phyloP scores from a whole-genome alignment of 2,113 vertebrate species.

The Nothocercus nigrocapillus region DNA sequence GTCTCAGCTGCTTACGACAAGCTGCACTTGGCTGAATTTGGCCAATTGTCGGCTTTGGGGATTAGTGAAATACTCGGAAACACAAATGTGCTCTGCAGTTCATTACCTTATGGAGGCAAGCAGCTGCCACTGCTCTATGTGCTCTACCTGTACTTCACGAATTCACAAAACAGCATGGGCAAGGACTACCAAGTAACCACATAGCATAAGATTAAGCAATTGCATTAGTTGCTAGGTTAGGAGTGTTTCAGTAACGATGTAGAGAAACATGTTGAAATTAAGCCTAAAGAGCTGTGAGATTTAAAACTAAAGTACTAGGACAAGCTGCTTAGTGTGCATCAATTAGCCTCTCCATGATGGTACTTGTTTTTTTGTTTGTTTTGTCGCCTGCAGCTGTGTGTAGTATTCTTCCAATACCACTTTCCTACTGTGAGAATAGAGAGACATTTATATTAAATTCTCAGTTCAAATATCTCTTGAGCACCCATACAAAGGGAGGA shows the following conservation, averaged over 20 bases:
- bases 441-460: neutral
- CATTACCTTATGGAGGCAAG: neutral
- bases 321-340: neutral
- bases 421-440: neutral
- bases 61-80: neutral
- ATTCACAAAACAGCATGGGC: fast-evolving
- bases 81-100: neutral
- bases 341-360: neutral
- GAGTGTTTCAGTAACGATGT: neutral
- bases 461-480: neutral
- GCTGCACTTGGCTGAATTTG: neutral
- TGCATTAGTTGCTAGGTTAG: neutral
- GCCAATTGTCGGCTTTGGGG: neutral
- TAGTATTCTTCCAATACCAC: neutral
- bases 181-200: neutral
- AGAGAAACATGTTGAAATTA: neutral
- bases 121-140: neutral
- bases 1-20: neutral
- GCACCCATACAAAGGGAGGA: neutral
- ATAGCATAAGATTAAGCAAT: neutral
- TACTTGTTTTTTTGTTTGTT: neutral
- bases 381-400: neutral
- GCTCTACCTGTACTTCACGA: neutral
- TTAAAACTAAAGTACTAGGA: neutral
- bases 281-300: neutral